These are phyloP conservation scores for Alentia gelatinosa DNA, from an alignment of 2,888 invertebrate genomes.

Conservation along the genomic window DNA sequence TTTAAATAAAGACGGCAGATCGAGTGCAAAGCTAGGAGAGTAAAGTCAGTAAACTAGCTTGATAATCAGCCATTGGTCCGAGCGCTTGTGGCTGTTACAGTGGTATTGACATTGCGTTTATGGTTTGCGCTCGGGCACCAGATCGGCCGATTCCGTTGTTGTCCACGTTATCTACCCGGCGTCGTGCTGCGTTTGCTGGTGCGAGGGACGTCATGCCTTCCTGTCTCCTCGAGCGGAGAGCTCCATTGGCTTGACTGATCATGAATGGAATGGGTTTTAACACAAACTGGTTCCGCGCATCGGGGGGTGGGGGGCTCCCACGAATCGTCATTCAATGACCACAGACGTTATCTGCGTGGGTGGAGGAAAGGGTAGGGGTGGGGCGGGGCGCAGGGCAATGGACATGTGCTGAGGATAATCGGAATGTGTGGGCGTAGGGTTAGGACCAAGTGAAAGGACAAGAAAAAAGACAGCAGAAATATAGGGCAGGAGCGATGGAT, in stretches of 20 bases:
- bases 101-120: no score
- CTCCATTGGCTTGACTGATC: constrained; percentile 32
- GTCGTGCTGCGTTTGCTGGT: not conserved
- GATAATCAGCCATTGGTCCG: no score
- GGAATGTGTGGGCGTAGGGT: not conserved
- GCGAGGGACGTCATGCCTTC: not conserved
- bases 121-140: not conserved
- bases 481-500: no score
- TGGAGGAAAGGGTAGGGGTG: not conserved
- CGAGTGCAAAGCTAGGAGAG: no score
- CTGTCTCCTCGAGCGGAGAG: constrained; percentile 20
- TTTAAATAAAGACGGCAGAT: no score
- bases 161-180: not conserved
- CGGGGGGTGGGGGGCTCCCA: not conserved
- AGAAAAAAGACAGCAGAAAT: no score
- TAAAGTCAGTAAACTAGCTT: no score
- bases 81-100: no score
- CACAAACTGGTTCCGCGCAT: not conserved
- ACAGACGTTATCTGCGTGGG: not conserved
- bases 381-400: no score
- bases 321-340: not conserved
- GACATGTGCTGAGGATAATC: no score
- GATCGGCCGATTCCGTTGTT: not conserved
- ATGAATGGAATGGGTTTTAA: constrained; percentile 40
- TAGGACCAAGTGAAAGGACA: not conserved